phyloP scores from a whole-genome alignment of 2,888 invertebrate genomes.

The Hirtodrosophila trivittata region DNA sequence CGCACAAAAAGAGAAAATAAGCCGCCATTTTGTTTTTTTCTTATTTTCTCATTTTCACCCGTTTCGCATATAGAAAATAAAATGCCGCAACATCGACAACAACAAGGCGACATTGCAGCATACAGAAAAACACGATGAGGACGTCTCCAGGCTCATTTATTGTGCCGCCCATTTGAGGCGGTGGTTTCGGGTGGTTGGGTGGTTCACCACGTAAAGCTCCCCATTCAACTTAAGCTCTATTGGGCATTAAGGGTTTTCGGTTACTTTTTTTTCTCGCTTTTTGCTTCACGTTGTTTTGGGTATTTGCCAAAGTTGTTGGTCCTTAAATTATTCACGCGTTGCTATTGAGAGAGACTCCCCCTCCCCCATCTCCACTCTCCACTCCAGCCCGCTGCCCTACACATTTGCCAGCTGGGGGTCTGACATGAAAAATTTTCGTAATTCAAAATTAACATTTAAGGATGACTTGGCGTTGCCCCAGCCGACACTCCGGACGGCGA shows the following conservation, averaged over 20 bases:
- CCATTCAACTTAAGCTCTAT: constrained; percentile 67
- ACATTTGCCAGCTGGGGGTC: constrained; percentile 44
- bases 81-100: constrained; percentile 68
- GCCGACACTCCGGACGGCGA: constrained; percentile 37
- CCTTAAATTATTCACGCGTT: constrained; percentile 75
- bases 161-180: constrained; percentile 10
- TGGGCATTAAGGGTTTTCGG: constrained; percentile 76
- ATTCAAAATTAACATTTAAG: constrained; percentile 80
- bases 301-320: constrained; percentile 58
- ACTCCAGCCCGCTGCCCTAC: constrained; percentile 1
- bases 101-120: constrained; percentile 51
- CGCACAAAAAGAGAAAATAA: constrained; percentile 76
- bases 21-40: constrained; percentile 81
- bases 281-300: constrained; percentile 46
- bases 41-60: constrained; percentile 73
- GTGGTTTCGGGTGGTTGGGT: constrained; percentile 1
- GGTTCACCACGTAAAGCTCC: constrained; percentile 14
- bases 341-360: constrained; percentile 38
- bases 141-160: constrained; percentile 56
- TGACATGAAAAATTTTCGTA: constrained; percentile 76
- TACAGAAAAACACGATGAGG: constrained; percentile 61
- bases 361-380: constrained; percentile 5
- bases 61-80: constrained; percentile 76
- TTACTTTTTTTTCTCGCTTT: constrained; percentile 22
- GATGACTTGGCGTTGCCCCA: constrained; percentile 75